Evolutionary conservation across 2,797 vertebrate species (phyloP).

Genomic region (Accipiter minullus): DNA sequence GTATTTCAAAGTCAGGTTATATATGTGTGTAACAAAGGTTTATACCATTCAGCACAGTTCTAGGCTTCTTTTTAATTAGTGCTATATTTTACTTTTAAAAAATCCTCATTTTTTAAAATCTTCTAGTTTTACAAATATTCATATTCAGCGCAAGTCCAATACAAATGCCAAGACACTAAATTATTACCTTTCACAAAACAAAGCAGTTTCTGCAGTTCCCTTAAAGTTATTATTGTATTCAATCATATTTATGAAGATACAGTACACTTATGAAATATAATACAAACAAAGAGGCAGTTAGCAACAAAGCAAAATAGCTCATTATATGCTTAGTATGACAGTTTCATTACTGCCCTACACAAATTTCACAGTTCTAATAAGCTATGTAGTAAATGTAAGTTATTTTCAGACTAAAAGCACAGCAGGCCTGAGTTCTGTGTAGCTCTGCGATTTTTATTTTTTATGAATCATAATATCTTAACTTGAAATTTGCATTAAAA

Average conservation of each 20-base stretch:
- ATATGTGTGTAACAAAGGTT: neutral
- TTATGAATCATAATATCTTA: constrained; percentile 51
- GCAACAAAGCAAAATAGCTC: constrained; percentile 53
- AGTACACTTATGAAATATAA: constrained; percentile 50
- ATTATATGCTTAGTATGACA: constrained; percentile 63
- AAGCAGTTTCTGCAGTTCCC: constrained; percentile 7
- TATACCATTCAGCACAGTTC: neutral
- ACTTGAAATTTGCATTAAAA: neutral
- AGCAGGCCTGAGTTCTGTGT: constrained; percentile 9
- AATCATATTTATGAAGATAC: constrained; percentile 70
- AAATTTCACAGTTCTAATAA: constrained; percentile 69
- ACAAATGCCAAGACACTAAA: neutral
- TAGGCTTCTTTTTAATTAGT: neutral
- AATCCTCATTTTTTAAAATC: neutral
- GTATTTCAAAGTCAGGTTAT: neutral
- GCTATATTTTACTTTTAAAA: neutral
- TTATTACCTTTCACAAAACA: constrained; percentile 42
- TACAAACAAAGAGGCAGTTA: constrained; percentile 67
- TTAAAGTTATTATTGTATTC: constrained; percentile 68
- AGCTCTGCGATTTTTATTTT: constrained; percentile 23
- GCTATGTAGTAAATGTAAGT: constrained; percentile 63
- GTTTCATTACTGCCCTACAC: constrained; percentile 66
- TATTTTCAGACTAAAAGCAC: constrained; percentile 62
- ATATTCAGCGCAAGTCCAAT: neutral
- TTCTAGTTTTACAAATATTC: neutral